Conservation (phyloP, 2,797 vertebrate species). For the Merluccius polli region DNA sequence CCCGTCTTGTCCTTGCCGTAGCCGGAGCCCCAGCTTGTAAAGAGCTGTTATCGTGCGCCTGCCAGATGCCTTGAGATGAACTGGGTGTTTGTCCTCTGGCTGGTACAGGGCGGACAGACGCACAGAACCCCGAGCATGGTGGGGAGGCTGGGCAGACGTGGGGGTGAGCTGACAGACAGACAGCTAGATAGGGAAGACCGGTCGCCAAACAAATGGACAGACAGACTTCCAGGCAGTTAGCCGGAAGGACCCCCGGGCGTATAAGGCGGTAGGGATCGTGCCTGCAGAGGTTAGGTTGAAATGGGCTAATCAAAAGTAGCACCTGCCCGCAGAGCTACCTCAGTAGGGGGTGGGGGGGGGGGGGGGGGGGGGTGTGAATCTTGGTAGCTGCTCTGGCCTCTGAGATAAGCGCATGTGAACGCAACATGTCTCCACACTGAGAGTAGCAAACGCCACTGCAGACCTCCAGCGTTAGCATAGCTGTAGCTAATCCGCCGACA, state of each 20-base stretch:
- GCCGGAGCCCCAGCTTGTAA: constrained; percentile 3
- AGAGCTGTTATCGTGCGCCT: constrained; percentile 21
- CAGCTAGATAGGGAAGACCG: background rate
- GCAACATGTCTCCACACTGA: constrained; percentile 36
- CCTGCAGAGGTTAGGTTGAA: constrained; percentile 44
- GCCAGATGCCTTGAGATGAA: constrained; percentile 37
- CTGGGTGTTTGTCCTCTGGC: constrained; percentile 15
- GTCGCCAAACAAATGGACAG: background rate
- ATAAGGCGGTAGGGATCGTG: constrained; percentile 42
- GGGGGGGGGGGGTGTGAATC: background rate
- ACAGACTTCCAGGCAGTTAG: background rate
- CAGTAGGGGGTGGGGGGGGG: constrained; percentile 28
- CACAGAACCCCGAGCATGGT: background rate
- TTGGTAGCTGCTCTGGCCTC: constrained; percentile 40
- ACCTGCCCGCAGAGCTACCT: constrained; percentile 44
- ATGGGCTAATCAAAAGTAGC: constrained; percentile 50
- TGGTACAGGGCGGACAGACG: background rate
- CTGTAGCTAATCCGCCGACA: constrained; percentile 50
- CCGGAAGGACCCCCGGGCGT: constrained; percentile 25
- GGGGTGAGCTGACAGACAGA: constrained; percentile 11
- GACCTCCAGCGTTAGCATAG: constrained; percentile 1
- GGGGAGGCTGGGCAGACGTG: background rate
- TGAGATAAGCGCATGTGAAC: constrained; percentile 54
- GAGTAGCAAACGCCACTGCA: constrained; percentile 35
- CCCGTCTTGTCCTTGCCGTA: background rate